Conservation (phyloP, 2,113 vertebrate species). For the Acanthisitta chloris region DNA sequence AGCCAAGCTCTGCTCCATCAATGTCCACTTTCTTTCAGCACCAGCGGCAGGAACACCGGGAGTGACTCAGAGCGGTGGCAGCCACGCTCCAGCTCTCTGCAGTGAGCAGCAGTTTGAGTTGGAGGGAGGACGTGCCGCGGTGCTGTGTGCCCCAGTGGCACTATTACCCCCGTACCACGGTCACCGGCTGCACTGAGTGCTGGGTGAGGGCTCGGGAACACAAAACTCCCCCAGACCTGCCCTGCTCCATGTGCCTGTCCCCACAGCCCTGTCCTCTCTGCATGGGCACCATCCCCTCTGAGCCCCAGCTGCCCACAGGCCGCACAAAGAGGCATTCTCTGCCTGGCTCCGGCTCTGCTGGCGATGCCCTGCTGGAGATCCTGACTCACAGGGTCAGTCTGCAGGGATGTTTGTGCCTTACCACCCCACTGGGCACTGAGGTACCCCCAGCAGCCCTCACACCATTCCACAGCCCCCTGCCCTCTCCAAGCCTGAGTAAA, state of each 20-base stretch:
- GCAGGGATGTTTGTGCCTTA: accelerated
- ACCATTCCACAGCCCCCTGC: accelerated
- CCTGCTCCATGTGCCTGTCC: accelerated
- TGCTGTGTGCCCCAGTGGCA: neutral
- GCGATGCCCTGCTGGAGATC: accelerated
- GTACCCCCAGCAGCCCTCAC: neutral
- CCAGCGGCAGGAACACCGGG: conserved; percentile 67
- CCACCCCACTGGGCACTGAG: accelerated
- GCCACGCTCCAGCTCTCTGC: conserved; percentile 29
- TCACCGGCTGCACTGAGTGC: accelerated
- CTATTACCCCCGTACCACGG: accelerated
- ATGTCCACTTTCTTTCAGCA: conserved; percentile 82
- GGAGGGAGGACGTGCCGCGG: neutral
- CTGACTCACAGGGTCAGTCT: neutral
- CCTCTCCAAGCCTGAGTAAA: neutral
- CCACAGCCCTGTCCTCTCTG: accelerated
- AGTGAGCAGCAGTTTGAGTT: neutral
- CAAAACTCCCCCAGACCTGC: neutral
- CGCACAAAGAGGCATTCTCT: neutral
- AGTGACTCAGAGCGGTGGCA: conserved; percentile 77
- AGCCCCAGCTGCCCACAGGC: neutral
- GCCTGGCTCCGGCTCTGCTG: neutral
- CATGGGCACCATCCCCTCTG: accelerated
- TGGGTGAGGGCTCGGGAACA: neutral
- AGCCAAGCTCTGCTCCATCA: conserved; percentile 70